Base-by-base conservation (phyloP, 2,888 invertebrate species). In the Phalangium opilio region DNA sequence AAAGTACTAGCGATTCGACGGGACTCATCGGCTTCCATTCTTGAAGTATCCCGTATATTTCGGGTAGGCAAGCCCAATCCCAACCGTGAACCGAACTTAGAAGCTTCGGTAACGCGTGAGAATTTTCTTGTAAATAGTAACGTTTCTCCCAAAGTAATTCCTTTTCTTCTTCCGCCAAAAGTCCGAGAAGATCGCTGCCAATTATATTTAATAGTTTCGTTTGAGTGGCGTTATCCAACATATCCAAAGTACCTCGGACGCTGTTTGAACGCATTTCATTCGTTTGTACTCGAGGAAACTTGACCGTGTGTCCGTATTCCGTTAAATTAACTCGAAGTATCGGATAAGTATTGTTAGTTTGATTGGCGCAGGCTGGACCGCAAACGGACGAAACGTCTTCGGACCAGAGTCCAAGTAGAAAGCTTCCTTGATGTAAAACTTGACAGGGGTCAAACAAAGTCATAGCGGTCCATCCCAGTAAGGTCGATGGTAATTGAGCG, bases 121-220 rank as follows among this genome's bases (percentile, higher is more conserved):
- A 83, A 56, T 83, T 74, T 46, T 81, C 75, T 51, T 83, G 79
- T 44, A 95, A 70, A 65, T 90, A 90, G 64, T 89, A 81, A 2
- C 93, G 77, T 62, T 90, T 90, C 62, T 89, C 87, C 93, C 93
- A 95, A 59, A 95, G 72, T 43, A 89, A 79, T 65, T 57, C 67
- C 41, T 64, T 57, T 32, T 67, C 68, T 8, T 63, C 61, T 11
- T 60, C 57, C 49, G 44, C 20, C 18, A 57, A 41, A 10, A 44
- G 34, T 33, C 50, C 49, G 14, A 83, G 77, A 45, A 81, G 80
- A 57, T 83, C 81, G 60, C 79, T 79, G 58, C 81, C 80, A 43
- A 79, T 76, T 34, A 83, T 75, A 54, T 80, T 80, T 44, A 77
- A 63, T 44, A 85, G 64, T 54, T 79, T 74, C 49, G 79, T 75